Evolutionary conservation across 1,140 invertebrate genomes (phyloP).

Genomic region (Pachypsylla venusta): DNA sequence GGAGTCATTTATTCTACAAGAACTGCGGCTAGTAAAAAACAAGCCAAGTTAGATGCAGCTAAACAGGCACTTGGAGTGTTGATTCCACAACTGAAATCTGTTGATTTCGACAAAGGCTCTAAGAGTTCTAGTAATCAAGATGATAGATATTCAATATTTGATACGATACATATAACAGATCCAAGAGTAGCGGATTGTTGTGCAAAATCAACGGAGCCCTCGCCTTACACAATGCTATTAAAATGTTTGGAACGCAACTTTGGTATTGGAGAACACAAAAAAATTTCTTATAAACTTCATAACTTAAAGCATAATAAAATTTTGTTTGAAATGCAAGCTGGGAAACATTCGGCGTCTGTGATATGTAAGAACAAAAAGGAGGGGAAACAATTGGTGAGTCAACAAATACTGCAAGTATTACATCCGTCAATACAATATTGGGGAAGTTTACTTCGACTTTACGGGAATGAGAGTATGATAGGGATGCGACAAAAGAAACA

Average conservation of each 20-base stretch:
- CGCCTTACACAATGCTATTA: slow-evolving; percentile 80
- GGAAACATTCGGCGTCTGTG: slow-evolving; percentile 77
- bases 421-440: slow-evolving; percentile 90
- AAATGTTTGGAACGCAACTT: slow-evolving; percentile 87
- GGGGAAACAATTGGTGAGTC: slow-evolving; percentile 91
- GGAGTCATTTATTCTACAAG: slow-evolving; percentile 84
- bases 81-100: slow-evolving; percentile 79
- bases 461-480: slow-evolving; percentile 83
- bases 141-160: slow-evolving; percentile 57
- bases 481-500: slow-evolving; percentile 87
- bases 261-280: slow-evolving; percentile 63
- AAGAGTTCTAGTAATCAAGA: not conserved
- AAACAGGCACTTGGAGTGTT: slow-evolving; percentile 77
- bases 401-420: slow-evolving; percentile 75
- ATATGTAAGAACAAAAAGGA: slow-evolving; percentile 90
- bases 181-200: slow-evolving; percentile 86
- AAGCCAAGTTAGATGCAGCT: slow-evolving; percentile 85
- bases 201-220: slow-evolving; percentile 84
- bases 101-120: slow-evolving; percentile 35
- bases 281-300: slow-evolving; percentile 77
- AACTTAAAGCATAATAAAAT: slow-evolving; percentile 82
- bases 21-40: slow-evolving; percentile 85
- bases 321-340: slow-evolving; percentile 87
- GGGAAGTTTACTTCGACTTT: slow-evolving; percentile 83
- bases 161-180: slow-evolving; percentile 85